A percentile compares a stretch with the other conserved stretches of the same genome.
Evolutionary conservation across 2,797 vertebrate genomes (phyloP).

Genomic region (Huso huso): DNA sequence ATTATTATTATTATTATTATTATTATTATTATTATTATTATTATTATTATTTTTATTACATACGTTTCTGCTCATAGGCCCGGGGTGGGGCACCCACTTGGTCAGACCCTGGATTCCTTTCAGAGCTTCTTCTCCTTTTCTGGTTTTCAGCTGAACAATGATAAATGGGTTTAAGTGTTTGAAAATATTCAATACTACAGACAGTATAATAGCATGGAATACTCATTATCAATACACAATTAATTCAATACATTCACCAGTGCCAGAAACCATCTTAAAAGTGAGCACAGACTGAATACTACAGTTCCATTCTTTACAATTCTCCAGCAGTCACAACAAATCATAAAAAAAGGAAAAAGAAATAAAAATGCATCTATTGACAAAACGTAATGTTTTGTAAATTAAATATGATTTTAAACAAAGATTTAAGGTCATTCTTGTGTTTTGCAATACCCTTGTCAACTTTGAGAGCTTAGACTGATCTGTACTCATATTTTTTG

Average conservation of each 20-base stretch:
- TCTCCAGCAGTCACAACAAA: too few relatives aligned
- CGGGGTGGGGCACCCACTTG: slow-evolving; percentile 36
- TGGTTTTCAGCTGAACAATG: slow-evolving; percentile 26
- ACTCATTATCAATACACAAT: background rate
- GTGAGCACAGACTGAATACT: background rate
- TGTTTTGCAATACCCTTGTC: too few relatives aligned
- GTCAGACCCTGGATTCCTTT: slow-evolving; percentile 35
- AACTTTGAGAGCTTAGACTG: too few relatives aligned
- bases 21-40: background rate
- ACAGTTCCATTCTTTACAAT: background rate
- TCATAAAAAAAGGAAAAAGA: too few relatives aligned
- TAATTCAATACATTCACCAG: background rate
- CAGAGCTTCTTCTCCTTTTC: background rate
- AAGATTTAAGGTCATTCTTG: too few relatives aligned
- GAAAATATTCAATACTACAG: background rate
- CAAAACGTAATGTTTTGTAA: too few relatives aligned
- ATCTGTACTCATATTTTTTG: too few relatives aligned
- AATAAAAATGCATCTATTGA: too few relatives aligned
- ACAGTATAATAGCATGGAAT: background rate
- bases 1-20: background rate
- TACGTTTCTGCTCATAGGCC: slow-evolving; percentile 38
- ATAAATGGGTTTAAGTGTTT: background rate
- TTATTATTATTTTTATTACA: slow-evolving; percentile 1
- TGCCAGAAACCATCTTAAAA: too few relatives aligned
- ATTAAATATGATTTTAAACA: too few relatives aligned